Conservation (phyloP, 2,113 vertebrate genomes). For the Patagioenas fasciata region DNA sequence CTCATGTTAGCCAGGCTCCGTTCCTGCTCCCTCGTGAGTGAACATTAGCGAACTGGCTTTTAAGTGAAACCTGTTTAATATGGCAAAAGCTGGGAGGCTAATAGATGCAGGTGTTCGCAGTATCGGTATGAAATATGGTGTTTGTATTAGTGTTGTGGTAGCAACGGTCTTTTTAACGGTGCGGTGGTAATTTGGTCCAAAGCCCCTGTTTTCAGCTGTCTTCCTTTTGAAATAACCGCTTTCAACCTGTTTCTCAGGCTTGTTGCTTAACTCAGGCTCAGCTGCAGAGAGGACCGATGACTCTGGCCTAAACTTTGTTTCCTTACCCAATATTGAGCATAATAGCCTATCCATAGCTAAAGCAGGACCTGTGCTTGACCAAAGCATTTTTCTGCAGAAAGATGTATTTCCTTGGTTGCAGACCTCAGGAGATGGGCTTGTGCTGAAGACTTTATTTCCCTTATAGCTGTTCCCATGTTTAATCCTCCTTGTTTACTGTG, state of each 20-base stretch:
- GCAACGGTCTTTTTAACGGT: constrained; percentile 23
- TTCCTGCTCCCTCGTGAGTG: not conserved
- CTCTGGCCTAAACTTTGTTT: not conserved
- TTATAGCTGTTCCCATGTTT: not conserved
- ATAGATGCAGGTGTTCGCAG: constrained; percentile 45
- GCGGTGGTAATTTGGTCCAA: constrained; percentile 18
- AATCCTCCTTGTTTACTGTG: not conserved
- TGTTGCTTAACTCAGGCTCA: not conserved
- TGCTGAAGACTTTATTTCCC: not conserved
- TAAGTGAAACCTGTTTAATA: constrained; percentile 37
- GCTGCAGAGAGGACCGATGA: not conserved
- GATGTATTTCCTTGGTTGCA: not conserved
- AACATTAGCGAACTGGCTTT: not conserved
- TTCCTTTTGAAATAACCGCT: not conserved
- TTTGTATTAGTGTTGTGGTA: constrained; percentile 65
- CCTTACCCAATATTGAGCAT: not conserved
- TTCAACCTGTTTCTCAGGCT: not conserved
- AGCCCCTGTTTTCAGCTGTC: constrained; percentile 33
- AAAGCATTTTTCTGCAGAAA: not conserved
- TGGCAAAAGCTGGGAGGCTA: constrained; percentile 34
- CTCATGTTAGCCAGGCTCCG: not conserved
- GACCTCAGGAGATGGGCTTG: not conserved
- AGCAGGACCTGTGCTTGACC: not conserved
- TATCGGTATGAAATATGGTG: constrained; percentile 45
- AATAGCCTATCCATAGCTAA: not conserved